phyloP scores from a whole-genome alignment of 2,888 invertebrate species.

The Rhamnusium bicolor region DNA sequence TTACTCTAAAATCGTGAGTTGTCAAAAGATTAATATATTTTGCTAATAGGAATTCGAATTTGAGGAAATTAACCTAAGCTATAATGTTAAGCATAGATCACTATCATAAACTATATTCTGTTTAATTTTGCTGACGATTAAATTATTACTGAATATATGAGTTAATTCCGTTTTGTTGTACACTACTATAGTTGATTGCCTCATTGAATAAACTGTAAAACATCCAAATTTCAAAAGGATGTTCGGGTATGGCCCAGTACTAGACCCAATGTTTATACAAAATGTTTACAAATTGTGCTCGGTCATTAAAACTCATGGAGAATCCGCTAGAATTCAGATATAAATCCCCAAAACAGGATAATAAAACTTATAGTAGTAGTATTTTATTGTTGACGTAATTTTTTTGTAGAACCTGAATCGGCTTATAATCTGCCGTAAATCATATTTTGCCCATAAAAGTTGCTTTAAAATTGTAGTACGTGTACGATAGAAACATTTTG shows the following conservation, averaged over 20 bases:
- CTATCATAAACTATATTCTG: too few relatives aligned
- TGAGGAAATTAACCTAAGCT: too few relatives aligned
- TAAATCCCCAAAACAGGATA: constrained; percentile 33
- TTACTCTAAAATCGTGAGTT: too few relatives aligned
- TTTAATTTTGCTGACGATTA: too few relatives aligned
- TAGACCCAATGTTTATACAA: background rate
- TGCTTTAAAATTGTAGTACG: constrained; percentile 57
- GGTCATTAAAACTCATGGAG: constrained; percentile 1
- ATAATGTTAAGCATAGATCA: too few relatives aligned
- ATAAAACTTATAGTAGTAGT: constrained; percentile 31
- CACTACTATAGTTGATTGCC: background rate
- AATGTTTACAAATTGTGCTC: background rate
- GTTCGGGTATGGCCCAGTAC: background rate
- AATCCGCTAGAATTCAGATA: constrained; percentile 27
- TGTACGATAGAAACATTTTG: constrained; percentile 54
- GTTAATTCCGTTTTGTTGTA: background rate
- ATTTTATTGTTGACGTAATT: constrained; percentile 50
- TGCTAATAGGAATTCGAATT: too few relatives aligned
- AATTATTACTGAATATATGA: background rate
- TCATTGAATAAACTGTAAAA: background rate
- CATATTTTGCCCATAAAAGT: constrained; percentile 56
- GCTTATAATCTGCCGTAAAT: constrained; percentile 53
- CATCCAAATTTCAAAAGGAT: constrained; percentile 1
- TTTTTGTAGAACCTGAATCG: constrained; percentile 41
- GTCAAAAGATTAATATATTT: too few relatives aligned